These are phyloP conservation scores for Tipula vernalis DNA, from an alignment of 2,888 invertebrate species.

Conservation along the genomic window DNA sequence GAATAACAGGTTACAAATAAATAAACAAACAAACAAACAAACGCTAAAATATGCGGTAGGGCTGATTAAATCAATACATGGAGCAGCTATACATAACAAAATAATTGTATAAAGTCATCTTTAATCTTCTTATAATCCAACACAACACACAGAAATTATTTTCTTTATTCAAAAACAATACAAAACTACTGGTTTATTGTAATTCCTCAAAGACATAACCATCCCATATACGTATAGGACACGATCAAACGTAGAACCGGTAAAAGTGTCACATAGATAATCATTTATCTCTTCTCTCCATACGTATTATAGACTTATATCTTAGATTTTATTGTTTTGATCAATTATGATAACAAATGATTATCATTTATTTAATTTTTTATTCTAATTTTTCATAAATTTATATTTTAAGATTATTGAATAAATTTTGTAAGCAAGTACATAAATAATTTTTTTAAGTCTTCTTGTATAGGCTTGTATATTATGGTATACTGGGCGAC, in stretches of 20 bases:
- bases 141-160: neutral
- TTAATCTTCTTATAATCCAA: neutral
- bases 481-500: neutral
- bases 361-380: neutral
- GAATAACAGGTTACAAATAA: neutral
- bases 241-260: neutral
- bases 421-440: neutral
- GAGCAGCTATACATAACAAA: neutral
- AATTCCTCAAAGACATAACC: neutral
- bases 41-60: neutral
- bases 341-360: neutral
- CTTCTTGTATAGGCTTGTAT: neutral
- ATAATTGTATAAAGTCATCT: neutral
- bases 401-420: neutral
- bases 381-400: neutral
- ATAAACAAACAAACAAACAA: neutral
- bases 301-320: neutral
- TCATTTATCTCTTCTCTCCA: neutral
- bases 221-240: neutral
- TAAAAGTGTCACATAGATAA: neutral
- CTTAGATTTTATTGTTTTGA: neutral
- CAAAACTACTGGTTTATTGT: neutral
- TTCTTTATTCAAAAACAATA: neutral
- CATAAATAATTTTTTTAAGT: neutral
- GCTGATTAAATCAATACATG: neutral